A percentile compares a stretch with the other conserved stretches of the same genome.
phyloP scores from a whole-genome alignment of 2,113 vertebrate species.

The Chunga burmeisteri region DNA sequence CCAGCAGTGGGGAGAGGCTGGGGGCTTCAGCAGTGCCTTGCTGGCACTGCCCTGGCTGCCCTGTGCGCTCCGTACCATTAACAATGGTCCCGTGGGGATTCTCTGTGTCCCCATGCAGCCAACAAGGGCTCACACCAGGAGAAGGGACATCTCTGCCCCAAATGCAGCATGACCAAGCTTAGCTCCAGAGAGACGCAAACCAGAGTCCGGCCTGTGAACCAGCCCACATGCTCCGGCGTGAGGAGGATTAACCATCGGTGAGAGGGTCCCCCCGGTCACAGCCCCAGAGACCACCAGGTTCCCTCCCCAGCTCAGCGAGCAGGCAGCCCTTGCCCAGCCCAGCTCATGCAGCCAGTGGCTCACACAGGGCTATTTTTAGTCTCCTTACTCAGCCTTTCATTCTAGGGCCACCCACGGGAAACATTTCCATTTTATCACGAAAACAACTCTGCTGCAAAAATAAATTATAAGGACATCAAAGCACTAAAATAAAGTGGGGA shows the following conservation, averaged over 20 bases:
- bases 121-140: neutral
- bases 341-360: neutral
- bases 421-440: slow-evolving; percentile 50
- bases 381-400: slow-evolving; percentile 2
- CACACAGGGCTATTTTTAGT: slow-evolving; percentile 6
- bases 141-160: neutral
- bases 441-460: slow-evolving; percentile 48
- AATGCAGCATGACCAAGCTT: neutral
- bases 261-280: neutral
- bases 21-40: neutral
- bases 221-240: accelerated
- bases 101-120: neutral
- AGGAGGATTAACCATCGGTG: neutral
- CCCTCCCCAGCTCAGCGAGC: neutral
- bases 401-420: slow-evolving; percentile 41
- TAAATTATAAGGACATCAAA: slow-evolving; percentile 34
- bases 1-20: neutral
- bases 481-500: neutral
- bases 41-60: neutral
- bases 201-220: accelerated
- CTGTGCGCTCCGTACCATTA: neutral
- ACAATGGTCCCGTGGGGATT: neutral
- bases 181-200: neutral
- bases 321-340: neutral
- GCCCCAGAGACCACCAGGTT: neutral